Evolutionary conservation across 2,113 vertebrate genomes (phyloP), one percentile per base, ranked within the genome.

Genomic region (Fulmarus glacialis): DNA sequence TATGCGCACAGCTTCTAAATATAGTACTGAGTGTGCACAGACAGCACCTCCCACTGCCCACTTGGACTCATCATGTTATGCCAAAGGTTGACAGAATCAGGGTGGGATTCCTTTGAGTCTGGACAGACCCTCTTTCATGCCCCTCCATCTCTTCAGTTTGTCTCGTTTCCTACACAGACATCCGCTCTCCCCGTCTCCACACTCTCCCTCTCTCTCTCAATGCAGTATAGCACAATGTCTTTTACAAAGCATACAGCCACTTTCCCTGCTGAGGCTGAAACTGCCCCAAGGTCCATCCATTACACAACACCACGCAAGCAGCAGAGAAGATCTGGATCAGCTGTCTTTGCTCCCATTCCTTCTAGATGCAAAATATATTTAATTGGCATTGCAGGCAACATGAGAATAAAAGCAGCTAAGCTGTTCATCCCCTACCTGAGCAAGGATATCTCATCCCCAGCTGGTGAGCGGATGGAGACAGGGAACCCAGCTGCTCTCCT

Each of bases 401-500:
- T 0, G 21, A 96, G 67, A 94, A 95, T 87, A 95, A 93, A 95
- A 87, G 80, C 94, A 87, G 80, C 82, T 93, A 91, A 91, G 79
- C 94, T 83, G 50, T 40, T 96, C 64, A 67, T 91, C 92, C 86
- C 97, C 92, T 97, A 97, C 97, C 97, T 97, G 97, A 87, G 93
- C 68, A 71, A 84, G 56, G 58, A 82, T 84, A 90, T 97, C 83
- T 93, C 96, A 97, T 96, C 89, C 92, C 95, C 94, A 93, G 96
- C 96, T 96, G 92, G 91, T 62, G 79, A 96, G 89, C 72, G 82
- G 97, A 96, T 92, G 91, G 80, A 94, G 77, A 87, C 94, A 62
- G 93, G 90, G 95, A 96, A 94, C 89, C 97, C 94, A 97, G 97
- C 97, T 95, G 96, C 96, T 95, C 93, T 96, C 81, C 79, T 43